phyloP scores from a whole-genome alignment of 2,797 vertebrate genomes.

The Taeniopygia guttata region DNA sequence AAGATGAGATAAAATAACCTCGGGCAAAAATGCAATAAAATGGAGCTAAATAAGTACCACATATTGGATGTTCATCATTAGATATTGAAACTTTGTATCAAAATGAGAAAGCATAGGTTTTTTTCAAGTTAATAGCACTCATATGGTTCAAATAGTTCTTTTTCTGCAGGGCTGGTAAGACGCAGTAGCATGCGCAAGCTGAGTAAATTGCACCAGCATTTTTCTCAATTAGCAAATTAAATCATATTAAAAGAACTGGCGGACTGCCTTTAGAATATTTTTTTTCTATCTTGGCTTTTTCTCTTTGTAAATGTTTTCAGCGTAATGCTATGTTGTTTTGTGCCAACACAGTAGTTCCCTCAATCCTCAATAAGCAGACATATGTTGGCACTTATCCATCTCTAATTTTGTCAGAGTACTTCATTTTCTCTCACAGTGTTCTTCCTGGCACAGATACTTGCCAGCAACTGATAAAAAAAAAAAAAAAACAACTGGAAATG shows the following conservation, averaged over 20 bases:
- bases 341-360: slow-evolving; percentile 23
- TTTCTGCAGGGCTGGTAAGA: not conserved
- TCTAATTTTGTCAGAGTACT: slow-evolving; percentile 69
- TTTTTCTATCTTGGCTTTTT: slow-evolving; percentile 20
- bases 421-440: slow-evolving; percentile 46
- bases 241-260: slow-evolving; percentile 16
- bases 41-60: not conserved
- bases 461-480: slow-evolving; percentile 64
- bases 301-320: not conserved
- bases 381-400: slow-evolving; percentile 48
- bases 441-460: slow-evolving; percentile 52
- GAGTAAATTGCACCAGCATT: not conserved
- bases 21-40: not conserved
- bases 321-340: not conserved
- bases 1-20: not conserved
- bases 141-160: not conserved
- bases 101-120: not conserved
- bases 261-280: not conserved
- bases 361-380: slow-evolving; percentile 35
- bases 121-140: not conserved
- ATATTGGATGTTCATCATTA: not conserved
- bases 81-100: not conserved
- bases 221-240: slow-evolving; percentile 44
- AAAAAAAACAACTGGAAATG: slow-evolving; percentile 48
- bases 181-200: not conserved